Conservation (phyloP, 2,888 invertebrate species). For the Temnothorax ravouxi region DNA sequence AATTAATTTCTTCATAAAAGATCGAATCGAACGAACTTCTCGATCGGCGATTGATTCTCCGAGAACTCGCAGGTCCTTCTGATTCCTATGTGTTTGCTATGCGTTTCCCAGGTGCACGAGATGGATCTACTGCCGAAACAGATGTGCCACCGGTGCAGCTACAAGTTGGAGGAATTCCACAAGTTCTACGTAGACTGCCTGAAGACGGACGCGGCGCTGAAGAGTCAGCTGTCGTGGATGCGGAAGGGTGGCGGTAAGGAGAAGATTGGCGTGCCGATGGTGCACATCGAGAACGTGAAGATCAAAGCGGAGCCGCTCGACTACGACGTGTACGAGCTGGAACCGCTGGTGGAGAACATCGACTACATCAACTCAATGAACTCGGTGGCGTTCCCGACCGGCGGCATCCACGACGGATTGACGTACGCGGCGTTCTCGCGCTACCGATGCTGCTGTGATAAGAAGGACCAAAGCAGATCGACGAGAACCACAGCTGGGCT, state of each 20-base stretch:
- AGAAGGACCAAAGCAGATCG: conserved; percentile 67
- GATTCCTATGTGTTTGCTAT: conserved; percentile 1
- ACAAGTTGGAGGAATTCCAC: conserved; percentile 83
- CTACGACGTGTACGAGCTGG: conserved; percentile 69
- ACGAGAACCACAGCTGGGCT: conserved; percentile 22
- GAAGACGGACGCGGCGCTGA: conserved; percentile 81
- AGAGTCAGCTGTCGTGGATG: conserved; percentile 85
- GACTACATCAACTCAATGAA: conserved; percentile 70
- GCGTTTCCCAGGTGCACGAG: conserved; percentile 81
- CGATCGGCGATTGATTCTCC: background rate
- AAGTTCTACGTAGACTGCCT: conserved; percentile 83
- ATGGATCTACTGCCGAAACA: conserved; percentile 84
- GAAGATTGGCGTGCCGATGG: conserved; percentile 81
- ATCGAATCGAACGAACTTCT: background rate
- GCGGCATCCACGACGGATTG: conserved; percentile 56
- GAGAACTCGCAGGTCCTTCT: background rate
- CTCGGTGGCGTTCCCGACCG: conserved; percentile 63
- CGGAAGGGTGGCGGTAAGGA: conserved; percentile 74
- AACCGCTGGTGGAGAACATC: conserved; percentile 69
- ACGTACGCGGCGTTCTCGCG: conserved; percentile 69
- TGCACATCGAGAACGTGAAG: conserved; percentile 82
- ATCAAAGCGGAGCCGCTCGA: conserved; percentile 82
- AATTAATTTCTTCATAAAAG: background rate
- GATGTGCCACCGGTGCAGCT: conserved; percentile 84
- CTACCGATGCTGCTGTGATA: conserved; percentile 73